Conservation (phyloP, 2,113 vertebrate genomes). For the Pseudopipra pipra region DNA sequence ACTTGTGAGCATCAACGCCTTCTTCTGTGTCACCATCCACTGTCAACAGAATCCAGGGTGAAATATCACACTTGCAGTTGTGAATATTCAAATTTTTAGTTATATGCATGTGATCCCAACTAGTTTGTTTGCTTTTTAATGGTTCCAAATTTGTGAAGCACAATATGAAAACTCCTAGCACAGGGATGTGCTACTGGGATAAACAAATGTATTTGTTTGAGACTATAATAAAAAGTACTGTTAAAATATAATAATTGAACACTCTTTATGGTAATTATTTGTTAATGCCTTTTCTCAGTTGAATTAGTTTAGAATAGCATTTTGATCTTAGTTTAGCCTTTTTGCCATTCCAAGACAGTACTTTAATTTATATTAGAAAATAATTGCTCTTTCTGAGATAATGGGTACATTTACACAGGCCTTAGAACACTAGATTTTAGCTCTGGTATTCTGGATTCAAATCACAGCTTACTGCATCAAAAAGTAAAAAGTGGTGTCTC, state of each 20-base stretch:
- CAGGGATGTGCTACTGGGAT: not conserved
- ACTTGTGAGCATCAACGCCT: not conserved
- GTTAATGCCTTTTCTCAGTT: not conserved
- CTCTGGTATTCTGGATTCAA: not conserved
- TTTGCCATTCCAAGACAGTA: slow-evolving; percentile 18
- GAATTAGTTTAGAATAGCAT: slow-evolving; percentile 7
- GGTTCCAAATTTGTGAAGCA: not conserved
- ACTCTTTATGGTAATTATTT: slow-evolving; percentile 6
- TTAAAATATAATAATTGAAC: slow-evolving; percentile 32
- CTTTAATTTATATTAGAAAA: not conserved
- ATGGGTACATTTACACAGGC: slow-evolving; percentile 11
- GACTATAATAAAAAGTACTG: not conserved
- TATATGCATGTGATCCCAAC: not conserved
- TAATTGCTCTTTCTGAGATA: slow-evolving; percentile 38
- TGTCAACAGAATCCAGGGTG: not conserved
- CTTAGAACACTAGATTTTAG: not conserved
- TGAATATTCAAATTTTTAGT: not conserved
- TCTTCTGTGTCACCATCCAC: not conserved
- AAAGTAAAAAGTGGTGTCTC: slow-evolving; percentile 4
- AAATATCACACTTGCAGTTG: not conserved
- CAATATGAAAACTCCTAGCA: not conserved
- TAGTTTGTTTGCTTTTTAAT: not conserved
- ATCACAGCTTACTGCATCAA: not conserved
- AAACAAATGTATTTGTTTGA: slow-evolving; percentile 21
- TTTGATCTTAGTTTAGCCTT: not conserved